Percentiles rank a stretch among this genome's conserved stretches.
Evolutionary conservation across 1,140 invertebrate genomes (phyloP).

Genomic region (Lasioglossum baleicum): DNA sequence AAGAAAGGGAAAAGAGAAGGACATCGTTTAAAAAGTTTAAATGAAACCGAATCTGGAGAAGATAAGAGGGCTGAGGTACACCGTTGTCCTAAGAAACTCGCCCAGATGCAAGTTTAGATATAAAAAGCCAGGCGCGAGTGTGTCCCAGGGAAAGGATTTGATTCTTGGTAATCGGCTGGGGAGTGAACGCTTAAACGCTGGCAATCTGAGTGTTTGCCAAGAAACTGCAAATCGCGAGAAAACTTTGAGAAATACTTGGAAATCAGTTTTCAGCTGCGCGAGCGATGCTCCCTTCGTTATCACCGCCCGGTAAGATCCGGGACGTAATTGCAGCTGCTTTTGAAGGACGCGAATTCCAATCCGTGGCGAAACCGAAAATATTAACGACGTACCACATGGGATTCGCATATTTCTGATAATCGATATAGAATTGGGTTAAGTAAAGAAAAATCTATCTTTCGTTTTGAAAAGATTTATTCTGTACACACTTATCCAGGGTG

Average conservation of each 20-base stretch:
- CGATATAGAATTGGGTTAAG: no score
- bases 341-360: background rate
- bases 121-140: background rate
- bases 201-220: background rate
- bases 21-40: constrained; percentile 19
- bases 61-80: background rate
- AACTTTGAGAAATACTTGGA: constrained; percentile 1
- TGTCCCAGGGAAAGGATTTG: background rate
- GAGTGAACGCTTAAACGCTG: background rate
- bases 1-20: background rate
- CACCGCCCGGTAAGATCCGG: background rate
- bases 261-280: constrained; percentile 6
- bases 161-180: background rate
- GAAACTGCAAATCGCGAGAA: background rate
- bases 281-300: constrained; percentile 2
- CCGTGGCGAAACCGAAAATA: background rate
- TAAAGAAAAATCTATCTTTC: no score
- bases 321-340: background rate
- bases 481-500: no score
- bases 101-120: constrained; percentile 7
- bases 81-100: background rate
- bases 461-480: no score
- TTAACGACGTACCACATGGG: no score
- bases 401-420: no score
- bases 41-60: background rate